Evolutionary conservation across 2,888 invertebrate genomes (phyloP).

Genomic region (Nasonovia ribisnigri): DNA sequence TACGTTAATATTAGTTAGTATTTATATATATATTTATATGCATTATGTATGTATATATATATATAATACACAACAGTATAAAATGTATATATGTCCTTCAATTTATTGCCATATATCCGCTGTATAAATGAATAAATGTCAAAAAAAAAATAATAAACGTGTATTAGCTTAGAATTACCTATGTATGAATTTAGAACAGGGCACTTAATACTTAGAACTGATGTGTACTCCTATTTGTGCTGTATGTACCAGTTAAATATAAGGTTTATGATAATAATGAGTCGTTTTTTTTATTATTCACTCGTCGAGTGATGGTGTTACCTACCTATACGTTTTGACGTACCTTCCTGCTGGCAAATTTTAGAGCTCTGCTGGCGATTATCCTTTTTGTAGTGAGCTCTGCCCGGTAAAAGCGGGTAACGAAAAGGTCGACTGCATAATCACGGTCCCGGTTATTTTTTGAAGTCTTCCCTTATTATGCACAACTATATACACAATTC

Average conservation of each 20-base stretch:
- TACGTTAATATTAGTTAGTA: conserved; percentile 19
- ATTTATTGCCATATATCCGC: conserved; percentile 59
- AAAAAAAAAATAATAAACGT: conserved; percentile 29
- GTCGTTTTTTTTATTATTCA: background rate
- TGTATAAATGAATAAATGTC: conserved; percentile 61
- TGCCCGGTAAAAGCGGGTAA: background rate
- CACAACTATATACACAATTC: background rate
- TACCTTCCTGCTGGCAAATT: background rate
- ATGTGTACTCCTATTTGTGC: conserved; percentile 65
- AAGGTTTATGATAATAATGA: conserved; percentile 60
- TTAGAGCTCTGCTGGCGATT: background rate
- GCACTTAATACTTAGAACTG: conserved; percentile 65
- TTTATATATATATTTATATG: background rate
- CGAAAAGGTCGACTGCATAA: background rate
- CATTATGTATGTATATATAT: background rate
- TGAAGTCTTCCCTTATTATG: background rate
- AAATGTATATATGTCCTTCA: conserved; percentile 39
- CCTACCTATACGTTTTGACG: background rate
- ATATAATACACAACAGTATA: background rate
- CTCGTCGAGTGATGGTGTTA: background rate
- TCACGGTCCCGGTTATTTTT: background rate
- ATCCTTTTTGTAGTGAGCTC: background rate
- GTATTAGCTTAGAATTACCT: conserved; percentile 63
- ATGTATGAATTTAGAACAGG: conserved; percentile 64
- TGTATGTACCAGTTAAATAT: conserved; percentile 65